phyloP scores from a whole-genome alignment of 2,888 invertebrate species.

The Scelioninae gen. 2 region DNA sequence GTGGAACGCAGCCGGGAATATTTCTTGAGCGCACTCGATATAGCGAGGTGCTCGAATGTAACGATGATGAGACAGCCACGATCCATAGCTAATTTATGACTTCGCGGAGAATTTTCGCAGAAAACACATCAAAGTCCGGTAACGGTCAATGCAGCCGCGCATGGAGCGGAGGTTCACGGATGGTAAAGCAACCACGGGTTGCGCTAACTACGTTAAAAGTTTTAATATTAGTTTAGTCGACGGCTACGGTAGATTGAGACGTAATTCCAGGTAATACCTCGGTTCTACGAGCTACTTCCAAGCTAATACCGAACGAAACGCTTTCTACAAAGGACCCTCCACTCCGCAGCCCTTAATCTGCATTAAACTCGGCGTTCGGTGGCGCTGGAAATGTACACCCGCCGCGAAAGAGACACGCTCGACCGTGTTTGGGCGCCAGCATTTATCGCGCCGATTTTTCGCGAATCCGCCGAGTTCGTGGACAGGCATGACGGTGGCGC shows the following conservation, averaged over 20 bases:
- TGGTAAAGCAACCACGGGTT: slow-evolving; percentile 74
- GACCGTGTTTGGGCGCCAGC: slow-evolving; percentile 53
- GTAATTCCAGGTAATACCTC: slow-evolving; percentile 76
- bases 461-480: neutral
- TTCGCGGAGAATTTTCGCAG: slow-evolving; percentile 72
- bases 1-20: slow-evolving; percentile 18
- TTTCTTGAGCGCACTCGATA: slow-evolving; percentile 50
- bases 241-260: slow-evolving; percentile 76
- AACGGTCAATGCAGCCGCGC: slow-evolving; percentile 72
- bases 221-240: slow-evolving; percentile 76
- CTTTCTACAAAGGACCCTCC: slow-evolving; percentile 74
- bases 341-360: slow-evolving; percentile 72
- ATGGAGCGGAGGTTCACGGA: slow-evolving; percentile 71
- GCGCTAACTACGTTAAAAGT: slow-evolving; percentile 75
- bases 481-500: no score
- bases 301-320: slow-evolving; percentile 73
- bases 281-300: slow-evolving; percentile 74
- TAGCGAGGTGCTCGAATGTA: slow-evolving; percentile 52
- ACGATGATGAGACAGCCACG: slow-evolving; percentile 61
- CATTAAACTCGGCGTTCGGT: slow-evolving; percentile 73
- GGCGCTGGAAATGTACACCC: slow-evolving; percentile 63
- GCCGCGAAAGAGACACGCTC: slow-evolving; percentile 53
- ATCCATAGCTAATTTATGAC: slow-evolving; percentile 73
- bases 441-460: slow-evolving; percentile 52
- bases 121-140: slow-evolving; percentile 74